Evolutionary conservation across 2,888 invertebrate species (phyloP).

Genomic region (Cheiracanthium punctorium): DNA sequence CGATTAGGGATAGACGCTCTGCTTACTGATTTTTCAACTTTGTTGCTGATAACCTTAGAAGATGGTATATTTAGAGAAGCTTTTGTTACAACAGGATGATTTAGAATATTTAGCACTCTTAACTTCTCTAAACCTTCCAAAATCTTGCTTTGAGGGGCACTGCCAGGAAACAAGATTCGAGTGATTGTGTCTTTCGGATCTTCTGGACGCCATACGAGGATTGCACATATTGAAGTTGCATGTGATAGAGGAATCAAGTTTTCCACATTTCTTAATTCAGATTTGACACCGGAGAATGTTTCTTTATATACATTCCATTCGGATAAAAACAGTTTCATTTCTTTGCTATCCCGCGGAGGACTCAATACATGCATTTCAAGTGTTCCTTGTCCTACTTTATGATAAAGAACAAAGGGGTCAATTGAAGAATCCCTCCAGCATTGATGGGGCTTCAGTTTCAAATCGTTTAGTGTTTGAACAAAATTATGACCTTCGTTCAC

Average conservation of each 20-base stretch:
- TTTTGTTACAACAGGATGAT: slow-evolving; percentile 57
- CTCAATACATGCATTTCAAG: slow-evolving; percentile 97
- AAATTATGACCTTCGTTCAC: slow-evolving; percentile 91
- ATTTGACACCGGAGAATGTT: slow-evolving; percentile 60
- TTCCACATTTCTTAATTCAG: slow-evolving; percentile 76
- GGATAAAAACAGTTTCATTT: slow-evolving; percentile 92
- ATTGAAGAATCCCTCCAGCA: slow-evolving; percentile 85
- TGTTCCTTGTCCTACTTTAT: slow-evolving; percentile 91
- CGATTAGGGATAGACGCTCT: slow-evolving; percentile 48
- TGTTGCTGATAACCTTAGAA: slow-evolving; percentile 27
- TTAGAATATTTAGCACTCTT: slow-evolving; percentile 79
- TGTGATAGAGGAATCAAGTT: slow-evolving; percentile 91
- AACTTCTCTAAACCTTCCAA: slow-evolving; percentile 95
- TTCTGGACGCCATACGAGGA: slow-evolving; percentile 96
- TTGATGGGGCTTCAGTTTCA: slow-evolving; percentile 89
- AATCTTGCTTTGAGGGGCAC: slow-evolving; percentile 94
- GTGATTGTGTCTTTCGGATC: slow-evolving; percentile 94
- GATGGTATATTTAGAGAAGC: slow-evolving; percentile 27
- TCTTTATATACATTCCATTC: slow-evolving; percentile 84
- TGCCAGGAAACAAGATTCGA: slow-evolving; percentile 95
- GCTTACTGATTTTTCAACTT: slow-evolving; percentile 36
- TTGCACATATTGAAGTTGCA: slow-evolving; percentile 92
- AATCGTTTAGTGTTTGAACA: slow-evolving; percentile 87
- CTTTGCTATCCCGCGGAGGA: slow-evolving; percentile 93
- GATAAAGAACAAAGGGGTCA: slow-evolving; percentile 95